These are phyloP conservation scores for Himalopsyche japonica DNA, from an alignment of 2,888 invertebrate species.

Conservation along the genomic window DNA sequence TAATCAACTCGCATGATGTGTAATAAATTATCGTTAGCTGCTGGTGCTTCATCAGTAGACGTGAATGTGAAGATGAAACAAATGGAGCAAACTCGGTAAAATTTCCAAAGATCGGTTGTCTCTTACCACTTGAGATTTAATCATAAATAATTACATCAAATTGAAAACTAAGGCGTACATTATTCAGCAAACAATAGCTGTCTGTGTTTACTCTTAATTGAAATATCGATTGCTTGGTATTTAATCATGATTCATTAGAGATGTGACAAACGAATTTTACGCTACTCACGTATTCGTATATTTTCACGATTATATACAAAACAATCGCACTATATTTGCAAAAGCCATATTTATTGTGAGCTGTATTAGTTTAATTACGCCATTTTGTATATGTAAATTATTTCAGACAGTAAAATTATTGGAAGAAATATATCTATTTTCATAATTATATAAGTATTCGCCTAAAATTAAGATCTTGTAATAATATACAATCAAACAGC, in stretches of 20 bases:
- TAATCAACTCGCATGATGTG: not conserved
- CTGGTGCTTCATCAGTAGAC: not conserved
- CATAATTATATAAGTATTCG: no score
- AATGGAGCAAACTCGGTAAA: not conserved
- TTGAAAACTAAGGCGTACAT: not conserved
- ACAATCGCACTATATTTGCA: no score
- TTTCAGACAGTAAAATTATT: no score
- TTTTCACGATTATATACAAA: no score
- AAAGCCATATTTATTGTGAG: no score
- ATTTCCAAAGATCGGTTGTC: not conserved
- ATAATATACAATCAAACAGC: no score
- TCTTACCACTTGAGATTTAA: not conserved
- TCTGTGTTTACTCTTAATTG: not conserved
- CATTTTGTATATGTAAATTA: no score
- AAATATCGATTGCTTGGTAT: not conserved
- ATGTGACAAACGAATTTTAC: no score
- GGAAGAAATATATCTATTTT: no score
- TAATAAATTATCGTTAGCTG: not conserved
- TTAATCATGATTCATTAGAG: not conserved
- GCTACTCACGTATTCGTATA: no score
- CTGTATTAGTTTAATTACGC: no score
- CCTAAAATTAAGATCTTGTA: no score
- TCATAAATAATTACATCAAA: not conserved
- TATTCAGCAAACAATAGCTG: not conserved
- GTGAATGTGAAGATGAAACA: not conserved